Evolutionary conservation across 2,113 vertebrate genomes (phyloP).

Genomic region (Tachysurus vachellii): DNA sequence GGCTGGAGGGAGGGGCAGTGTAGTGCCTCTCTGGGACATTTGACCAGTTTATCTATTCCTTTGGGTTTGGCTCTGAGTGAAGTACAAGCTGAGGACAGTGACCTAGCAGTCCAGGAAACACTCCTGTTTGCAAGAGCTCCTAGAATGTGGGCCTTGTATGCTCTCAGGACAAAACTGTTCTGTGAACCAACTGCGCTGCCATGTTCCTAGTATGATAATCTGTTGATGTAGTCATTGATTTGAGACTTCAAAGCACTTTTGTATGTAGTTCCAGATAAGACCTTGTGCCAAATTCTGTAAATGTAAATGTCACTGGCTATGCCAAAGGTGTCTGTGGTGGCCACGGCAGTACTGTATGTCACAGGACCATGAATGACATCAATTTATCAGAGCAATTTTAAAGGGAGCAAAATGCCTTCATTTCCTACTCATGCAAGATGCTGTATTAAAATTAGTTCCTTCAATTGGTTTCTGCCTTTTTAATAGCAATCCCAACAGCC

Average conservation of each 20-base stretch:
- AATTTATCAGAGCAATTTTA: background rate
- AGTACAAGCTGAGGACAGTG: background rate
- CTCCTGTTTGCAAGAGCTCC: background rate
- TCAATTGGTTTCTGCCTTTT: background rate
- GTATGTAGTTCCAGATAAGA: too few species aligned
- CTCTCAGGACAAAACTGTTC: background rate
- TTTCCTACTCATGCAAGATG: background rate
- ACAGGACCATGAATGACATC: background rate
- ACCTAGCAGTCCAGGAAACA: background rate
- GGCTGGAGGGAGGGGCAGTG: background rate
- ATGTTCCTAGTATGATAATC: background rate
- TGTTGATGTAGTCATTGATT: background rate
- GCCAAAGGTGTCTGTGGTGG: background rate
- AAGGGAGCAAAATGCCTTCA: background rate
- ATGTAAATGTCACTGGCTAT: too few species aligned
- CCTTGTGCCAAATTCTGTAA: too few species aligned
- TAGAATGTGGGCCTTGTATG: background rate
- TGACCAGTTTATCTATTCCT: background rate
- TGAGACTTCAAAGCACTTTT: too few species aligned
- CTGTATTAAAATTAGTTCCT: background rate
- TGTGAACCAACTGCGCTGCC: background rate
- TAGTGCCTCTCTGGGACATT: background rate
- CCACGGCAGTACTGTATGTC: background rate
- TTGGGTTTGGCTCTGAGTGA: background rate
- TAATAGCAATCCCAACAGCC: background rate